These are phyloP conservation scores for Drepana arcuata DNA, from an alignment of 1,140 invertebrate species.

Conservation along the genomic window DNA sequence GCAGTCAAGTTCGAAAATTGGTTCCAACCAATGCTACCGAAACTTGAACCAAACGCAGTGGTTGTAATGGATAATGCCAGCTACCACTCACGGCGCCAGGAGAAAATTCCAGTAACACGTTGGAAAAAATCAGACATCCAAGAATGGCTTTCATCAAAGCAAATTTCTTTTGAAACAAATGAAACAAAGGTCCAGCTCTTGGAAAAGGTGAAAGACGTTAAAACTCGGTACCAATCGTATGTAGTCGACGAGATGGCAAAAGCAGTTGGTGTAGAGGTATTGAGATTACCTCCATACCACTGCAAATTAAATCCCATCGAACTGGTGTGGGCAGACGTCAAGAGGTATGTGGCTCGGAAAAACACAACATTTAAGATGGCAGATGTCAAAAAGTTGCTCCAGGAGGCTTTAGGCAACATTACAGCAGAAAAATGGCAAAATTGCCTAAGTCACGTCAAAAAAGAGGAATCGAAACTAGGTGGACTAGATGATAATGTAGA, in stretches of 20 bases:
- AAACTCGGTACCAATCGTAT: slow-evolving; percentile 13
- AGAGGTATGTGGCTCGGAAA: slow-evolving; percentile 24
- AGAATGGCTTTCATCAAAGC: slow-evolving; percentile 23
- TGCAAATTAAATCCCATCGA: slow-evolving; percentile 46
- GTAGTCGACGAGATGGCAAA: slow-evolving; percentile 25
- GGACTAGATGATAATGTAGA: too few species aligned
- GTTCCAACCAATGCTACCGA: slow-evolving; percentile 26
- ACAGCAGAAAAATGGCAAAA: slow-evolving; percentile 7
- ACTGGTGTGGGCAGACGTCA: slow-evolving; percentile 33
- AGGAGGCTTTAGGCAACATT: slow-evolving; percentile 4
- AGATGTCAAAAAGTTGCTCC: slow-evolving; percentile 7
- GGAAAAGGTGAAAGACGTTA: slow-evolving; percentile 14
- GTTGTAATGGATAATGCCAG: slow-evolving; percentile 29
- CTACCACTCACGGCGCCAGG: slow-evolving; percentile 23
- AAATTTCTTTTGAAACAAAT: slow-evolving; percentile 18
- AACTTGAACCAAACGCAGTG: slow-evolving; percentile 16
- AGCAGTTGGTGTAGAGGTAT: slow-evolving; percentile 5
- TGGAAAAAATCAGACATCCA: slow-evolving; percentile 24
- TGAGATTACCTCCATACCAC: slow-evolving; percentile 22
- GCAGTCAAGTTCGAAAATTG: slow-evolving; percentile 17
- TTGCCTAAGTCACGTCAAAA: too few species aligned
- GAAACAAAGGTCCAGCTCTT: slow-evolving; percentile 21
- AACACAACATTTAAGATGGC: slow-evolving; percentile 10
- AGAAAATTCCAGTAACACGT: slow-evolving; percentile 16
- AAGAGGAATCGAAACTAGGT: too few species aligned